Evolutionary conservation across 2,888 invertebrate species (phyloP), one percentile per base, ranked within the genome.

Genomic region (Epicampocera succincta): DNA sequence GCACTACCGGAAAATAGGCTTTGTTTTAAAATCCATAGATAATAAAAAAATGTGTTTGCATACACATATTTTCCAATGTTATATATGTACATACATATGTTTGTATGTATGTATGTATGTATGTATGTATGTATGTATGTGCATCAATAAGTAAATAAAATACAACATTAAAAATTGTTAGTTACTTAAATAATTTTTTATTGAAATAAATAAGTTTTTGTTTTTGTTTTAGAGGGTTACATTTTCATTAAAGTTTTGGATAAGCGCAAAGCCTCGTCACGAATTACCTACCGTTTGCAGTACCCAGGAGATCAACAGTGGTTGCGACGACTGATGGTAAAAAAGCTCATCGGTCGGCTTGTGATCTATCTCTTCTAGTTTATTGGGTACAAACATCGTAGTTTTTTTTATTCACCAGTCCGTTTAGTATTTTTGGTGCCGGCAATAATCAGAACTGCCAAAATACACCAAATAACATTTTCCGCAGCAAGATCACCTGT

Each of bases 241-340:
- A 29, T 29, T 6, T 42, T 17, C 46, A 46, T 44, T 50, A 5
- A 17, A 69, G 44, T 52, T 52, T 71, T 19, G 25, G 25, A 46
- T 66, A 65, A 2, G 42, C 15, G 1, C 19, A 80, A 50, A 73
- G 81, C 81, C 85, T 87, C 88, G 89, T 86, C 87, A 89, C 89
- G 89, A 89, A 89, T 89, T 89, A 87, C 85, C 60, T 89, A 86
- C 85, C 88, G 73, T 86, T 85, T 80, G 84, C 85, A 54, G 60
- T 83, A 69, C 85, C 88, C 86, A 88, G 89, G 89, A 87, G 89
- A 86, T 88, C 88, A 80, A 89, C 89, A 85, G 87, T 87, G 84
- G 87, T 88, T 84, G 88, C 88, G 84, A 80, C 86, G 83, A 85
- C 86, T 85, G 85, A 85, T 80, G 84, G 86, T 79, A 85, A 85